phyloP scores from a whole-genome alignment of 2,113 vertebrate genomes.

The Leucosticte australis region DNA sequence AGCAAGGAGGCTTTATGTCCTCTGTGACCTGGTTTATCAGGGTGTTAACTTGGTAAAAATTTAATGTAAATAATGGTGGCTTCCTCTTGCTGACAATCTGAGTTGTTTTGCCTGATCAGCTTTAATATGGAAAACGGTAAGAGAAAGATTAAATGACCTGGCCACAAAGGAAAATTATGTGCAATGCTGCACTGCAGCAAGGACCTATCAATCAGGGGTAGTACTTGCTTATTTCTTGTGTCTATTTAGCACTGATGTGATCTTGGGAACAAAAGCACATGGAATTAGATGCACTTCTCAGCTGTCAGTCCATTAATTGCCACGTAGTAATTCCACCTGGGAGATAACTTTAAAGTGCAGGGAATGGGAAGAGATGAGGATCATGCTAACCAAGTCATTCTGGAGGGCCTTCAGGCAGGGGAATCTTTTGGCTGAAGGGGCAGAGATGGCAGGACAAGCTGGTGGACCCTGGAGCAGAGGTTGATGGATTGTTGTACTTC shows the following conservation, averaged over 20 bases:
- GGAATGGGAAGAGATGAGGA: neutral
- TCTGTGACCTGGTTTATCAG: constrained; percentile 52
- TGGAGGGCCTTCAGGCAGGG: neutral
- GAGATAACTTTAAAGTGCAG: neutral
- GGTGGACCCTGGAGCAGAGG: neutral
- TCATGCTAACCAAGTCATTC: neutral
- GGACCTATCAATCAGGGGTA: neutral
- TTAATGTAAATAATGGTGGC: constrained; percentile 45
- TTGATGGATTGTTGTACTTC: neutral
- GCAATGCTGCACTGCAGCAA: neutral
- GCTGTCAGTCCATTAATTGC: neutral
- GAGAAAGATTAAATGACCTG: neutral
- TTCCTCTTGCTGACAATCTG: constrained; percentile 28
- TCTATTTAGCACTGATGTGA: neutral
- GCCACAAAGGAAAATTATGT: neutral
- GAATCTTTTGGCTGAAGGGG: fast-evolving
- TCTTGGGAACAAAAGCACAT: neutral
- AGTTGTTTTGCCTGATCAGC: constrained; percentile 13
- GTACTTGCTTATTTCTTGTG: neutral
- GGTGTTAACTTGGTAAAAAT: constrained; percentile 18
- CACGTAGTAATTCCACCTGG: fast-evolving
- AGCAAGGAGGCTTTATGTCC: neutral
- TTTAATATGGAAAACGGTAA: neutral
- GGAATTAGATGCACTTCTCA: neutral
- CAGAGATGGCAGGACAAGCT: neutral